Evolutionary conservation across 2,888 invertebrate species (phyloP), one percentile per base, ranked within the genome.

Genomic region (Nemoura dubitans): DNA sequence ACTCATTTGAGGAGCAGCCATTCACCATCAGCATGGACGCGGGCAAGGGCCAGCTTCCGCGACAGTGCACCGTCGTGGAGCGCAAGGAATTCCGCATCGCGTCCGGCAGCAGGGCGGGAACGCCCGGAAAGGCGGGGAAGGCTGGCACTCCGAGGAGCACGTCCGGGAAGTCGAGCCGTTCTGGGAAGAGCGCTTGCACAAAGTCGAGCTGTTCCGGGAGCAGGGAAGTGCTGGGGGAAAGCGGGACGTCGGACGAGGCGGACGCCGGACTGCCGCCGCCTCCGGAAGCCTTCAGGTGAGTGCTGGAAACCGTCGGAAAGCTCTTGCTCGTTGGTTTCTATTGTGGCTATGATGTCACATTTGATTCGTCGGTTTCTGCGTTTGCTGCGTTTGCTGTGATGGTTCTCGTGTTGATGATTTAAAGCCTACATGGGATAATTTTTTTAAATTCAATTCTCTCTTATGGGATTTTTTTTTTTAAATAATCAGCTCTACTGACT

Each of bases 31-130:
- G 87, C 42, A 86, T 82, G 5, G 88, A 88, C n/a, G 76, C 43
- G 42, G 28, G 77, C 25, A 80, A 86, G 0, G 85, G 59, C 0
- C 28, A 27, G 84, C 43, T 88, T 76, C 88, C 84, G 26, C 82
- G 88, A 6, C 88, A 88, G 80, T 82, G 43, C 76, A 88, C 88
- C 29, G 88, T 88, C 3, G 87, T 88, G 10, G 88, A 88, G 77
- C 30, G 87, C 16, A 42, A 76, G 43, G 86, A 84, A 28, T 87
- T 86, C 28, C 30, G 81, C 16, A 3, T 59, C 2, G 59, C 59
- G 2, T 7, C 59, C 6, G 6, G 6, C 14, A 14, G 59, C 16
- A 10, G 59, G 59, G 16, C 21, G 6, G 59, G 59, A n/a, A 59
- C 59, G 59, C 59, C 59, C 14, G 59, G 59, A 1, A 10, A 14